These are phyloP conservation scores for Drosophila mulleri DNA, from an alignment of 2,888 invertebrate genomes.

Conservation along the genomic window DNA sequence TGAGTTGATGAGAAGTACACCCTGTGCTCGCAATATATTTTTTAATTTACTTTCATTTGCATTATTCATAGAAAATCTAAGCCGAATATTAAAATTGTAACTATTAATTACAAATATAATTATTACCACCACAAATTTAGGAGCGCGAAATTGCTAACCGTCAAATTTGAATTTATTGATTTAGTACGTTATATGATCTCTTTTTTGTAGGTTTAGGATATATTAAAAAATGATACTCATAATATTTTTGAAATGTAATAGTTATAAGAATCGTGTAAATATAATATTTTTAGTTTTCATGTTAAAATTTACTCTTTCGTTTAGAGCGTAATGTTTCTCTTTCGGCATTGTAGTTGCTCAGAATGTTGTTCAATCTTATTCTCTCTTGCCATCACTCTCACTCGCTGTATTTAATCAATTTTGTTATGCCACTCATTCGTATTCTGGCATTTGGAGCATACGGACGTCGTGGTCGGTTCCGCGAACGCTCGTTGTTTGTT, in stretches of 20 bases:
- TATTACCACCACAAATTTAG: background rate
- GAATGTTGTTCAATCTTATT: background rate
- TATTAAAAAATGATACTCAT: background rate
- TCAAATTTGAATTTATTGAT: background rate
- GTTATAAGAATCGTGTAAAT: slow-evolving; percentile 4
- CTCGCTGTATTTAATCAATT: slow-evolving; percentile 37
- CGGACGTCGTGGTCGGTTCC: slow-evolving; percentile 47
- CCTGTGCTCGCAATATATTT: background rate
- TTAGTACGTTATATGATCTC: background rate
- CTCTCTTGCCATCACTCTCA: slow-evolving; percentile 7
- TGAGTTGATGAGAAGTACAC: background rate
- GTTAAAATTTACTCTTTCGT: background rate
- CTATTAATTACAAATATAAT: background rate
- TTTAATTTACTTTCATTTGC: background rate
- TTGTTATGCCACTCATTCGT: slow-evolving; percentile 56
- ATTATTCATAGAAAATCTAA: background rate
- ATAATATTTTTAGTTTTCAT: background rate
- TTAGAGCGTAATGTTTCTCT: background rate
- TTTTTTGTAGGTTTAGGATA: background rate
- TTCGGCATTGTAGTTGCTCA: background rate
- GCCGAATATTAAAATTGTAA: background rate
- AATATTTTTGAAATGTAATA: background rate
- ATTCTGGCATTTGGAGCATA: slow-evolving; percentile 55
- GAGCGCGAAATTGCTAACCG: background rate
- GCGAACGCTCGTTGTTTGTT: slow-evolving; percentile 60